phyloP scores from a whole-genome alignment of 2,113 vertebrate species.

The Falco punctatus region DNA sequence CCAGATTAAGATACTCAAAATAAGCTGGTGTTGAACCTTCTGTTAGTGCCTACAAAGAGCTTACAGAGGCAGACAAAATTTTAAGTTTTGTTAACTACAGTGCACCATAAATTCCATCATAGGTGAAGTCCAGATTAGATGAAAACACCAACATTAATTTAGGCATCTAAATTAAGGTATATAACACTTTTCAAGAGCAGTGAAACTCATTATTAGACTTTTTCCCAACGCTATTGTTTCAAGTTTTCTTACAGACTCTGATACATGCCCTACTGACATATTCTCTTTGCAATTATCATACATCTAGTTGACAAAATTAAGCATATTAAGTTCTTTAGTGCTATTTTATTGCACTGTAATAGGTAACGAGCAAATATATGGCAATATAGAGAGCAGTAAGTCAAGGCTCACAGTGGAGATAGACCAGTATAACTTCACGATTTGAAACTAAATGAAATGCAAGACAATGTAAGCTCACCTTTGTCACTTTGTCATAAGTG shows the following conservation, averaged over 20 bases:
- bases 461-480: too few relatives aligned
- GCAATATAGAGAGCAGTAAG: background rate
- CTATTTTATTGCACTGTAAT: background rate
- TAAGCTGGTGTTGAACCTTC: background rate
- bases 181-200: background rate
- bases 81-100: background rate
- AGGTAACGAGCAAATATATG: background rate
- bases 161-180: background rate
- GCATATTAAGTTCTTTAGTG: background rate
- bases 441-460: background rate
- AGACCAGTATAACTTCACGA: background rate
- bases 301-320: background rate
- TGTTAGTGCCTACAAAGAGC: background rate
- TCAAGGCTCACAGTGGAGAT: background rate
- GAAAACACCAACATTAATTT: background rate
- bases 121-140: background rate
- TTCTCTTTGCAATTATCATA: background rate
- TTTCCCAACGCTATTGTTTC: background rate
- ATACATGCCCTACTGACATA: background rate
- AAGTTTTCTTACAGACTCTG: background rate
- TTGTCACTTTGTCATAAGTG: too few relatives aligned
- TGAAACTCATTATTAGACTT: background rate
- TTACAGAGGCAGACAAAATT: background rate
- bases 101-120: background rate
- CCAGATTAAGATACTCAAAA: background rate